Percentiles rank a stretch among this genome's conserved stretches.
Conservation (phyloP, 1,140 invertebrate species). For the Aradophagus sp. region DNA sequence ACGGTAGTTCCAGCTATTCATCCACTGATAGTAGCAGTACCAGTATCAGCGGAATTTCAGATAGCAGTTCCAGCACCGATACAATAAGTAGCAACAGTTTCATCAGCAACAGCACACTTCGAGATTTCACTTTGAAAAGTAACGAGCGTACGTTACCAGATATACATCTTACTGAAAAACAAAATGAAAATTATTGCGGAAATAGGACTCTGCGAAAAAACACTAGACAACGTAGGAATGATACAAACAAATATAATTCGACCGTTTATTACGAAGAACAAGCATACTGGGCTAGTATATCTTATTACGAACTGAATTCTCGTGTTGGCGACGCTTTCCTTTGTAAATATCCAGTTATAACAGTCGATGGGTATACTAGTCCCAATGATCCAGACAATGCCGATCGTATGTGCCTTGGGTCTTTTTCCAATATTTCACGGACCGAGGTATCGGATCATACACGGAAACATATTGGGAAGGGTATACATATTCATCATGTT, state of each 20-base stretch:
- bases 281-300: slow-evolving; percentile 94
- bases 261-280: slow-evolving; percentile 92
- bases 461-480: slow-evolving; percentile 95
- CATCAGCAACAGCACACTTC: background rate
- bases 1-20: background rate
- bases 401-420: slow-evolving; percentile 93
- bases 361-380: slow-evolving; percentile 97
- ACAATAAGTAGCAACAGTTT: slow-evolving; percentile 7
- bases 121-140: too few species aligned
- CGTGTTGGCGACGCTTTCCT: slow-evolving; percentile 96
- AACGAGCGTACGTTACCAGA: too few species aligned
- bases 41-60: background rate
- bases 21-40: background rate
- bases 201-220: too few species aligned
- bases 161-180: too few species aligned
- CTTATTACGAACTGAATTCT: slow-evolving; percentile 96
- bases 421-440: slow-evolving; percentile 95
- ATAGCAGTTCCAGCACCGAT: background rate
- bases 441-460: slow-evolving; percentile 98
- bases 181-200: too few species aligned
- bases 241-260: slow-evolving; percentile 77
- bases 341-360: slow-evolving; percentile 90
- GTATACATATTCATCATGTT: slow-evolving; percentile 97
- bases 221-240: background rate
- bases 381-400: slow-evolving; percentile 87